Evolutionary conservation across 2,888 invertebrate genomes (phyloP).

Genomic region (Baronia brevicornis): DNA sequence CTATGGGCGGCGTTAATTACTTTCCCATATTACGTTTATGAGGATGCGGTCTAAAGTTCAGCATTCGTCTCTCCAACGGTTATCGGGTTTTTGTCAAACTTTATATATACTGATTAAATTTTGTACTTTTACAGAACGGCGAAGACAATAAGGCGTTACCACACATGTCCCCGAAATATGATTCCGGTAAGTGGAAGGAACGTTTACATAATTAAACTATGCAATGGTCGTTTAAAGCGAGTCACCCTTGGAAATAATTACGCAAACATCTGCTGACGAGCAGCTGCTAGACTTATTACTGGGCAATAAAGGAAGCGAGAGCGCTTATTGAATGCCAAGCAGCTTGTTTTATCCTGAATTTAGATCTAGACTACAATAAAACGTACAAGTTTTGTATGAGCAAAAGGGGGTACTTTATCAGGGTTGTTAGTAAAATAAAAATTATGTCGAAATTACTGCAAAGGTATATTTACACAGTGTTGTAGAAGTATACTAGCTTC

Average conservation of each 20-base stretch:
- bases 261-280: conserved; percentile 39
- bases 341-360: conserved; percentile 19
- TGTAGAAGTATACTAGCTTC: no score
- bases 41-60: no score
- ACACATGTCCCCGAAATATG: conserved; percentile 70
- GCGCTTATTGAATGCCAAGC: conserved; percentile 37
- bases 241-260: conserved; percentile 38
- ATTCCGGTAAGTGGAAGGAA: conserved; percentile 57
- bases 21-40: no score
- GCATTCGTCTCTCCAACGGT: background rate
- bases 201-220: conserved; percentile 21
- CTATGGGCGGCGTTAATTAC: no score
- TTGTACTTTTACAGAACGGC: conserved; percentile 44
- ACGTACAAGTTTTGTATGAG: conserved; percentile 1
- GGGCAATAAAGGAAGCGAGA: conserved; percentile 46
- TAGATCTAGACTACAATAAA: conserved; percentile 24
- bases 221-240: conserved; percentile 19
- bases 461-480: no score
- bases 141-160: conserved; percentile 31
- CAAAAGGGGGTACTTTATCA: no score
- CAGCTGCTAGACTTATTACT: conserved; percentile 47
- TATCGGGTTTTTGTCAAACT: background rate
- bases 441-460: no score
- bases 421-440: conserved; percentile 4
- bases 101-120: conserved; percentile 12